Base-by-base conservation (phyloP, 1,140 invertebrate genomes). In the Chrysoperla carnea region DNA sequence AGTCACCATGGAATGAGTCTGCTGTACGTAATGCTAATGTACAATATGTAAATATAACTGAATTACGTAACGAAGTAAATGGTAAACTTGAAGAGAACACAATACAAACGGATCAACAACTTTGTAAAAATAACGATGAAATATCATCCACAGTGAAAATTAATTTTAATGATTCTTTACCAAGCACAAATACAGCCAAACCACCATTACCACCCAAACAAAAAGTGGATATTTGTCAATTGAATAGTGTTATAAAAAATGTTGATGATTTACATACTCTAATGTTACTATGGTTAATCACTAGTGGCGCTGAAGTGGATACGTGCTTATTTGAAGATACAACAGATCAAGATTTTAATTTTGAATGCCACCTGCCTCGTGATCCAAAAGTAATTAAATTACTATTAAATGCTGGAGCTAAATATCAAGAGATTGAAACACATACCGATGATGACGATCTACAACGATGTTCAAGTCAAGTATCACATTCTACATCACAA, bases 351-450 rank as follows among this genome's bases (percentile, higher is more conserved):
- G 57, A 54, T 14, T 56, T 55, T 11, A 59, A 55, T 53, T 69
- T 68, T 39, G 67, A 67, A 38, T 66, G 65, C 7, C 66, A 64
- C 42, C 46, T 68, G 42, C 69, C 70, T 0, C 70, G 66, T 36
- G 77, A 80, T 48, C 67, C 66, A 11, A 76, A 72, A 52, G 67
- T 76, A 23, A 50, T 81, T 15, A 73, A 69, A 49, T 51, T 81
- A 39, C 59, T 83, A 5, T 65, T 78, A 31, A 77, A 80, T 44
- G 72, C 78, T 4, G 78, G 79, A 23, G 75, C 73, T 6, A 68
- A 63, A 36, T 58, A 67, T 6, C 69, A 69, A 11, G 65, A 69
- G 37, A 64, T 64, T 41, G 54, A 65, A 37, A 49, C 53, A 9
- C 62, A 69, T 29, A 66, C 68, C 8, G 65, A 67, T 41, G 55